A percentile compares a stretch with the other conserved stretches of the same genome.
These are phyloP conservation scores for Pocillopora damicornis DNA, from an alignment of 64 coral and sea anemone genomes.

Conservation along the genomic window DNA sequence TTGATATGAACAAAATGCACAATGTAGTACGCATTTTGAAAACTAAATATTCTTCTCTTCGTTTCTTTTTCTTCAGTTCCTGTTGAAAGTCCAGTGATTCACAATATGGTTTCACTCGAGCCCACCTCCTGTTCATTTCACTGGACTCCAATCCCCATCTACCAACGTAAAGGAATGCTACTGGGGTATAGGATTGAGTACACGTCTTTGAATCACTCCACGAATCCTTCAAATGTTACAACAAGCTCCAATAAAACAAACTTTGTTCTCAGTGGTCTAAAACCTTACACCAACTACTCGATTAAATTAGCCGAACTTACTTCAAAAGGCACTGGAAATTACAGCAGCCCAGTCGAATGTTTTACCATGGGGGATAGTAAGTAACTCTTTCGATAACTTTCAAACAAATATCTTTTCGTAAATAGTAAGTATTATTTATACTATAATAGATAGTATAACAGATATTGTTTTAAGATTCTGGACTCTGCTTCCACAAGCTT, in stretches of 20 bases:
- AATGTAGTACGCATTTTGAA: too few relatives aligned
- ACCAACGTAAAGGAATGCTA: neutral
- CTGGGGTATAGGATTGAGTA: neutral
- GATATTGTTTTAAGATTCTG: neutral
- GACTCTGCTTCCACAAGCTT: too few relatives aligned
- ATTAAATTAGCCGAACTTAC: neutral
- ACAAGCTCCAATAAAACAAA: neutral
- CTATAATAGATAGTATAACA: neutral
- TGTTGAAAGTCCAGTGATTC: neutral
- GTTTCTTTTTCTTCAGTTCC: neutral
- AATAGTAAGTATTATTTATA: neutral
- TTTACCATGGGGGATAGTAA: neutral
- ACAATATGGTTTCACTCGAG: neutral
- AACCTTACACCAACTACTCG: neutral
- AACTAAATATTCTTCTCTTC: neutral
- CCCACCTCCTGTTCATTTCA: neutral
- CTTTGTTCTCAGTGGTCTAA: neutral
- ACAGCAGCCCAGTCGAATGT: neutral
- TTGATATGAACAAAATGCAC: too few relatives aligned
- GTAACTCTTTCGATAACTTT: neutral
- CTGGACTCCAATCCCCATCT: neutral
- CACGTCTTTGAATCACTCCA: neutral
- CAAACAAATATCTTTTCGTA: too few relatives aligned
- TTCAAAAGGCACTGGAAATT: neutral
- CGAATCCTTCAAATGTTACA: neutral